phyloP scores from a whole-genome alignment of 2,888 invertebrate genomes.

The Cryptocephalus moraei region DNA sequence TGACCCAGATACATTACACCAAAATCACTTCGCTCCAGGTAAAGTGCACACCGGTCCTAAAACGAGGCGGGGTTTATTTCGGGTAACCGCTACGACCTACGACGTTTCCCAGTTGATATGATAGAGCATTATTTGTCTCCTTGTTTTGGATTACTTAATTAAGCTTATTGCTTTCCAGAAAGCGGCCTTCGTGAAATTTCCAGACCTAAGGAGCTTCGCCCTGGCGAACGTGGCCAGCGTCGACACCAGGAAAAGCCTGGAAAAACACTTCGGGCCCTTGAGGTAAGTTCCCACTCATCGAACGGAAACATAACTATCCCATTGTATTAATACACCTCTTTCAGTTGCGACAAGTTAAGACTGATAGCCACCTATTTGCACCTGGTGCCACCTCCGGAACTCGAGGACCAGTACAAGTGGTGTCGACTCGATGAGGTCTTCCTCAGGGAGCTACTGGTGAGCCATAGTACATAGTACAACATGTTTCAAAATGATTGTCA shows the following conservation, averaged over 20 bases:
- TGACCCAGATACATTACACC: slow-evolving; percentile 88
- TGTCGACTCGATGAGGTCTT: slow-evolving; percentile 72
- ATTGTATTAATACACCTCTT: slow-evolving; percentile 11
- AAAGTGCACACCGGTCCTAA: too few species aligned
- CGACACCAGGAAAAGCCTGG: slow-evolving; percentile 75
- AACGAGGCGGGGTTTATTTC: too few species aligned
- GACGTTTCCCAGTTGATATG: too few species aligned
- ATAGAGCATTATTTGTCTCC: too few species aligned
- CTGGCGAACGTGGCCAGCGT: slow-evolving; percentile 90
- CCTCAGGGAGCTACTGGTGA: slow-evolving; percentile 76
- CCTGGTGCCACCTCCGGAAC: slow-evolving; percentile 67
- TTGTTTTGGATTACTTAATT: too few species aligned
- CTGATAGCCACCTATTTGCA: slow-evolving; percentile 81
- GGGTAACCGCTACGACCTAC: too few species aligned
- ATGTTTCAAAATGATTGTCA: too few species aligned
- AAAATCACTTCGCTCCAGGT: slow-evolving; percentile 85
- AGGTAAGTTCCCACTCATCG: too few species aligned
- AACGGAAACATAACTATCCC: too few species aligned
- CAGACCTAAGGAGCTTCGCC: slow-evolving; percentile 75
- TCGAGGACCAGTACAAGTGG: slow-evolving; percentile 60
- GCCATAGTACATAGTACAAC: slow-evolving; percentile 20
- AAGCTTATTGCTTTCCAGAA: too few species aligned
- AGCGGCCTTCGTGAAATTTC: slow-evolving; percentile 87
- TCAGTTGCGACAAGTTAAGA: slow-evolving; percentile 66
- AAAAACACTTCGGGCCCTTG: slow-evolving; percentile 74